Base-by-base conservation (phyloP, 2,113 vertebrate genomes). In the Siniperca chuatsi region DNA sequence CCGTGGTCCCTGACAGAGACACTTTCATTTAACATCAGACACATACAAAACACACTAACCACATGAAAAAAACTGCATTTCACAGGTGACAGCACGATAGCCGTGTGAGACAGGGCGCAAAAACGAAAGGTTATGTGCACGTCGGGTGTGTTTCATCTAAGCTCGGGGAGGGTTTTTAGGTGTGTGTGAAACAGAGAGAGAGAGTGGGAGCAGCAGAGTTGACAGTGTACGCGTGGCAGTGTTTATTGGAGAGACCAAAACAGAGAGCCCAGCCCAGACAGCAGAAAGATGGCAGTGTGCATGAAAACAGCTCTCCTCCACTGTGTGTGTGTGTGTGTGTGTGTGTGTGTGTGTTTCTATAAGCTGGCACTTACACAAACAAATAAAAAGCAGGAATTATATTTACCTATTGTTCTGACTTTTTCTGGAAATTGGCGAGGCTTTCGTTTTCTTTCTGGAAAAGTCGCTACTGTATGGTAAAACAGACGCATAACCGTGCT, bases 401-500 rank as follows among this genome's bases (percentile, higher is more conserved):
- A 95, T 90, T 96, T 97, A 99, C 98, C 98, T 98, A 96, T 97
- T 98, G 95, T 96, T 98, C 91, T 95, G 97, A 93, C 96, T 91
- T 96, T 98, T 99, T 95, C 97, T 96, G 96, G 97, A 96, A 91
- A 98, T 96, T 92, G 96, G 88, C 84, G 96, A 96, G 66, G 96
- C 91, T 97, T 98, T 99, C 95, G 96, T 97, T 97, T 98, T 99
- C 96, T 99, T 98, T 95, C 97, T 93, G 96, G 97, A 95, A 92
- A 97, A 98, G 96, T 98, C 97, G 89, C 95, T 97, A 92, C 96
- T 97, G 96, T 96, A 99, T 71, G 98, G 98, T 95, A 99, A 96
- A 94, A 98, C 97, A 84, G 98, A 98, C 71, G 98, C 98, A 93
- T 99, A 99, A 91, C 98, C 98, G 93, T 99, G 98, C 92, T 99